Conservation (phyloP, 2,888 invertebrate species). For the Tinea semifulvella region DNA sequence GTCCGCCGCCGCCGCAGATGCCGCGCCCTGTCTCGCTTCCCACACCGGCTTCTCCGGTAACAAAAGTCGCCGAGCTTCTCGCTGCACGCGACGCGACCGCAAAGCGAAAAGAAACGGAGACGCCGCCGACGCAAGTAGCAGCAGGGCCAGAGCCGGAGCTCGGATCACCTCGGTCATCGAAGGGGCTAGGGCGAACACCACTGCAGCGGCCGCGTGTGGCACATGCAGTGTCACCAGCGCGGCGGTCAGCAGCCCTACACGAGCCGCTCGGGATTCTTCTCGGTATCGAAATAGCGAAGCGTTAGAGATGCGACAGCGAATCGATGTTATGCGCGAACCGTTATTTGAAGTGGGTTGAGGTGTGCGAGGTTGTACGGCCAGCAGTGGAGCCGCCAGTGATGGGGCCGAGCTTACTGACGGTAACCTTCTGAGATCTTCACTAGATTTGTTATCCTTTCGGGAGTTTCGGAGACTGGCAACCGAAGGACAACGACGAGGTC, state of each 20-base stretch:
- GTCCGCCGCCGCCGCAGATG: constrained; percentile 63
- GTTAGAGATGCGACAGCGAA: constrained; percentile 83
- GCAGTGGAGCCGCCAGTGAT: constrained; percentile 47
- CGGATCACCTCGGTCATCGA: constrained; percentile 58
- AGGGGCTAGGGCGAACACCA: constrained; percentile 40
- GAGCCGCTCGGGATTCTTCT: constrained; percentile 89
- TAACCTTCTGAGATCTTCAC: constrained; percentile 44
- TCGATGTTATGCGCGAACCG: constrained; percentile 74
- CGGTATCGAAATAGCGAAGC: constrained; percentile 85
- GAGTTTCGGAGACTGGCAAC: constrained; percentile 51
- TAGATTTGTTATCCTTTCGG: constrained; percentile 50
- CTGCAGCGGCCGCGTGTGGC: constrained; percentile 63
- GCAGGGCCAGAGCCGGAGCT: constrained; percentile 60
- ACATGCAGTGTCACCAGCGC: constrained; percentile 79
- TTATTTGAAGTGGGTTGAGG: constrained; percentile 50
- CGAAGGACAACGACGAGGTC: constrained; percentile 52
- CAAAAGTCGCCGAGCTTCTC: constrained; percentile 49
- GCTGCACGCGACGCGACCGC: constrained; percentile 72
- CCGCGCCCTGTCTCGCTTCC: constrained; percentile 62
- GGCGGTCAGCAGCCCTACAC: constrained; percentile 73
- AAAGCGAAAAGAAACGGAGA: constrained; percentile 83
- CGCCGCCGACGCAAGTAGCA: constrained; percentile 70
- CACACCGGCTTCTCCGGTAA: constrained; percentile 51
- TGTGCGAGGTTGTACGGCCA: constrained; percentile 40
- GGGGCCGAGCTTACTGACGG: constrained; percentile 64